Conservation (phyloP, 2,797 vertebrate species). For the Fistularia commersonii region DNA sequence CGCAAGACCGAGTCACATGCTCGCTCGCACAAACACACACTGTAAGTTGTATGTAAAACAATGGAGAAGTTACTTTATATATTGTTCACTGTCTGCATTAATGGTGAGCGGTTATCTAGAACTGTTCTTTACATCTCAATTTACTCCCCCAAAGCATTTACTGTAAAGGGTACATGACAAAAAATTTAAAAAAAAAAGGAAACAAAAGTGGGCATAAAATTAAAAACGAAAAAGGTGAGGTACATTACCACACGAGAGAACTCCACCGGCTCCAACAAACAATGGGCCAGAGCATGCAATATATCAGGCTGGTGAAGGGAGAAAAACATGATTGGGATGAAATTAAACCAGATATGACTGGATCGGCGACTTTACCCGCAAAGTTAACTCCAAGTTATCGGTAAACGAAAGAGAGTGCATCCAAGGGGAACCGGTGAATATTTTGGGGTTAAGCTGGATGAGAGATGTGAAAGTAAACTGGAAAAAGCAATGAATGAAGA, state of each 20-base stretch:
- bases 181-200: conserved; percentile 3
- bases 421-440: too few species aligned
- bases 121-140: too few species aligned
- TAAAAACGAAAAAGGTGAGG: conserved; percentile 7
- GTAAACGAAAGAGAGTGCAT: too few species aligned
- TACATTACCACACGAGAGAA: conserved; percentile 82
- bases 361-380: too few species aligned
- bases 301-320: conserved; percentile 78
- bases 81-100: background rate
- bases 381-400: too few species aligned
- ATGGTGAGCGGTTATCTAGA: too few species aligned
- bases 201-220: conserved; percentile 4
- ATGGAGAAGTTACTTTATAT: background rate
- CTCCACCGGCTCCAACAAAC: conserved; percentile 82
- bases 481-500: too few species aligned
- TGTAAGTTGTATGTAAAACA: too few species aligned
- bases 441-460: too few species aligned
- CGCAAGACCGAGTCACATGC: background rate
- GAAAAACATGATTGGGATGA: conserved; percentile 33
- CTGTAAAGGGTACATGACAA: too few species aligned
- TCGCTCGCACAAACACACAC: background rate
- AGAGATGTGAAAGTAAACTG: too few species aligned
- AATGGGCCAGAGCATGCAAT: conserved; percentile 82
- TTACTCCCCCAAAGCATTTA: too few species aligned
- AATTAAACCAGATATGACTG: conserved; percentile 19